Evolutionary conservation across 2,797 vertebrate genomes (phyloP).

Genomic region (Oreochromis mossambicus): DNA sequence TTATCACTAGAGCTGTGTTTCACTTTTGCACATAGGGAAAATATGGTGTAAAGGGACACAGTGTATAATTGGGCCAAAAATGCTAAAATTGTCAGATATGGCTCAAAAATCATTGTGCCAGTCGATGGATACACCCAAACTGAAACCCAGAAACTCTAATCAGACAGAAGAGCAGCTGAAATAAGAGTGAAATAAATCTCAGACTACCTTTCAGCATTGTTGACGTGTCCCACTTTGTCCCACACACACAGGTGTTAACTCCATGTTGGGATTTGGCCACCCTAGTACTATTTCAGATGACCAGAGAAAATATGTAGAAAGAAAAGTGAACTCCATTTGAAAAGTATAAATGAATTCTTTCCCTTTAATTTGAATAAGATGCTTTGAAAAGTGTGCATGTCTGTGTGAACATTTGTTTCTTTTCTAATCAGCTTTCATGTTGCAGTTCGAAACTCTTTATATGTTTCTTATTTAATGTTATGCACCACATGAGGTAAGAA

Average conservation of each 20-base stretch:
- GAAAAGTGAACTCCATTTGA: background rate
- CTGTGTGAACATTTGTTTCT: fast-evolving
- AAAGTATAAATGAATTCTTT: background rate
- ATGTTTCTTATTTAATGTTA: background rate
- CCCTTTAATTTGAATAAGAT: background rate
- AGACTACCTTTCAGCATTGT: background rate
- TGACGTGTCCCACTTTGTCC: background rate
- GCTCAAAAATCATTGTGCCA: background rate
- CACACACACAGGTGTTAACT: background rate
- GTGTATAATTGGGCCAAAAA: background rate
- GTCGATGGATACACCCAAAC: fast-evolving
- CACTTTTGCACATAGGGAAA: background rate
- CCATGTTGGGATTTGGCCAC: fast-evolving
- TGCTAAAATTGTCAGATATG: background rate
- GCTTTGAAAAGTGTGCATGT: background rate
- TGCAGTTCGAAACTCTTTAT: background rate
- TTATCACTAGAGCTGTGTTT: background rate
- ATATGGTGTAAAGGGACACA: background rate
- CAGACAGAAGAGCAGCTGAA: background rate
- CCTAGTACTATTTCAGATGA: background rate
- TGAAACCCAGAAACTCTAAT: fast-evolving
- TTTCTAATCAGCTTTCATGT: background rate
- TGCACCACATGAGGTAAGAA: background rate
- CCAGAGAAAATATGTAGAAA: background rate
- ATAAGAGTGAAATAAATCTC: background rate